Evolutionary conservation across 92 coral and sea anemone species (phyloP).

Genomic region (Siderastrea siderea): DNA sequence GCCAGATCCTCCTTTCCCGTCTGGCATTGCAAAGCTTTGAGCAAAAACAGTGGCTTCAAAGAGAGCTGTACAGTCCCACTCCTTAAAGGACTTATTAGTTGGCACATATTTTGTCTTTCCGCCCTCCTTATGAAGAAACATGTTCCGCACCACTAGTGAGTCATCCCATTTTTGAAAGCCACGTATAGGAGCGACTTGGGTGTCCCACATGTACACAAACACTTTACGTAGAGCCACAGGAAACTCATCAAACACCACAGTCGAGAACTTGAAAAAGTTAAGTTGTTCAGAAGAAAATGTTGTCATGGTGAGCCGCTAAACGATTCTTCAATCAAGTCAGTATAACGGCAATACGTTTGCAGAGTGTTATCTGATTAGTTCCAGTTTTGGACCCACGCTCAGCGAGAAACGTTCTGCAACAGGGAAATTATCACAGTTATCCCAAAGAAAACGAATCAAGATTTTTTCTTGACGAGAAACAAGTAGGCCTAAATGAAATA

Average conservation of each 20-base stretch:
- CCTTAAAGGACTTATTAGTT: constrained; percentile 2
- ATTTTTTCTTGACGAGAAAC: too few relatives aligned
- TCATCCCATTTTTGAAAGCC: constrained; percentile 17
- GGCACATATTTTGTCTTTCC: not conserved
- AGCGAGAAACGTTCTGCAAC: too few relatives aligned
- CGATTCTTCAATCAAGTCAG: too few relatives aligned
- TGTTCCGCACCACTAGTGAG: not conserved
- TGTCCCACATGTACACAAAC: constrained; percentile 32
- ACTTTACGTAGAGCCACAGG: constrained; percentile 26
- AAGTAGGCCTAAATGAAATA: too few relatives aligned
- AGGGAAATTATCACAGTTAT: too few relatives aligned
- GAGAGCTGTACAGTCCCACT: constrained; percentile 65
- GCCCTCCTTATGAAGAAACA: not conserved
- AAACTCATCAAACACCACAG: constrained; percentile 17
- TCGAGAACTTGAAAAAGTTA: constrained; percentile 33
- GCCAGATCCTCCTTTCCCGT: not conserved
- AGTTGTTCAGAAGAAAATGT: constrained; percentile 24
- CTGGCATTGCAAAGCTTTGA: constrained; percentile 38
- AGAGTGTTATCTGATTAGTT: too few relatives aligned
- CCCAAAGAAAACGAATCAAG: too few relatives aligned
- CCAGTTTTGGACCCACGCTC: too few relatives aligned
- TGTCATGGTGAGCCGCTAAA: not conserved
- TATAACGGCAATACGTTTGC: too few relatives aligned
- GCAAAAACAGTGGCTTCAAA: constrained; percentile 53
- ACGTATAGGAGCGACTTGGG: not conserved